Conservation (phyloP, 2,888 invertebrate species). For the Amphimallon solstitiale region DNA sequence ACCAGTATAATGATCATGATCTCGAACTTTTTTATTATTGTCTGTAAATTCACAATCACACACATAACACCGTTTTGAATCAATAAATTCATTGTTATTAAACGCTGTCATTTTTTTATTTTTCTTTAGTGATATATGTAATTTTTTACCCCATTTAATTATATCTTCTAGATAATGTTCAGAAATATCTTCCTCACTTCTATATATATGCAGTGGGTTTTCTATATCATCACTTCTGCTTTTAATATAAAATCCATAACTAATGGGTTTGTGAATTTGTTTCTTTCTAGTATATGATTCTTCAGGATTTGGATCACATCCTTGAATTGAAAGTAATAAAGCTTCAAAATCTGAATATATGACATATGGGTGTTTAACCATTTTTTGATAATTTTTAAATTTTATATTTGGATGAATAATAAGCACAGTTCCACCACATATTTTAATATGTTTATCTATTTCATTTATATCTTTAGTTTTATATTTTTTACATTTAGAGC, state of each 20-base stretch:
- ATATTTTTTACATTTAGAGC: conserved; percentile 8
- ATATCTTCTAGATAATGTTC: conserved; percentile 5
- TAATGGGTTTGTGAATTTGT: conserved; percentile 37
- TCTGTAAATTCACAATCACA: conserved; percentile 37
- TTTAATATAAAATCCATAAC: conserved; percentile 38
- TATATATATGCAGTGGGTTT: conserved; percentile 4
- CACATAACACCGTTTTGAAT: conserved; percentile 44
- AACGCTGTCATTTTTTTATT: not conserved
- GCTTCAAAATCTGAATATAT: conserved; percentile 43
- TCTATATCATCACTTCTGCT: conserved; percentile 35
- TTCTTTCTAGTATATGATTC: conserved; percentile 23
- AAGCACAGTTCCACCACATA: too few species aligned
- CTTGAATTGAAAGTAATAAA: conserved; percentile 30
- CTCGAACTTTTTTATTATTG: conserved; percentile 44
- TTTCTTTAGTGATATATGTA: conserved; percentile 6
- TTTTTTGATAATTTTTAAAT: conserved; percentile 35
- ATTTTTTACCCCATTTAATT: conserved; percentile 13
- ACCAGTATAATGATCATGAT: conserved; percentile 53
- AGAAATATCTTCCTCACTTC: not conserved
- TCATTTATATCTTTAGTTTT: conserved; percentile 7
- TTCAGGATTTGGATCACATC: conserved; percentile 8
- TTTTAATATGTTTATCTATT: conserved; percentile 1
- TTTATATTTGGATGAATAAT: conserved; percentile 34
- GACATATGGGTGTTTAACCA: conserved; percentile 37
- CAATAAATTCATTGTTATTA: conserved; percentile 22